A percentile compares a stretch with the other conserved stretches of the same genome.
These are phyloP conservation scores for Coptodon bakossiorum DNA, from an alignment of 2,113 vertebrate genomes.

Conservation along the genomic window DNA sequence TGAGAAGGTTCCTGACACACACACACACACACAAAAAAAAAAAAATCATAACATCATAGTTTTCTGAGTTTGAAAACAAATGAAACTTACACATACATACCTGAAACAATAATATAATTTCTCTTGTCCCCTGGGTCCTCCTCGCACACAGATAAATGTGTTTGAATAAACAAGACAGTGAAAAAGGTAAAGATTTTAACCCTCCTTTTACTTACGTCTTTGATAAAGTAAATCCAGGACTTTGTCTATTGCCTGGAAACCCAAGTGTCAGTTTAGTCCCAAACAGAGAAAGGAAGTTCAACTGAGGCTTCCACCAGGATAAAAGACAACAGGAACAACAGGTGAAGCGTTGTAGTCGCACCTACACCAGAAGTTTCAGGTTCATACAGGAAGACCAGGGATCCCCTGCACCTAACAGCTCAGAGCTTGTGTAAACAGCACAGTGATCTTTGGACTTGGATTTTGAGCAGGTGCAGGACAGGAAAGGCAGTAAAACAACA, in stretches of 20 bases:
- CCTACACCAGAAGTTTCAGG: not conserved
- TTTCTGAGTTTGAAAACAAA: not conserved
- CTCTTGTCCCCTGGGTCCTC: not conserved
- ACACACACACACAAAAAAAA: not conserved
- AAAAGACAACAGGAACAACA: not conserved
- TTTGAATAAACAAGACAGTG: not conserved
- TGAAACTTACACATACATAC: conserved; percentile 30
- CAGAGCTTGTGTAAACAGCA: conserved; percentile 42
- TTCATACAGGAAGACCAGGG: conserved; percentile 5
- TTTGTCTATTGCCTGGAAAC: not conserved
- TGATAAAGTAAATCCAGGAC: not conserved
- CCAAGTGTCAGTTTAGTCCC: not conserved
- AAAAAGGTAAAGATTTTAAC: not conserved
- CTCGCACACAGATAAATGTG: not conserved
- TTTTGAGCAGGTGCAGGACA: not conserved
- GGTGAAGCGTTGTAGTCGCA: not conserved
- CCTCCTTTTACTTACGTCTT: not conserved
- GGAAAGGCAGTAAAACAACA: conserved; percentile 40
- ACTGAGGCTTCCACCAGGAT: not conserved
- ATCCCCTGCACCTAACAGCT: not conserved
- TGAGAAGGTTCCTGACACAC: not conserved
- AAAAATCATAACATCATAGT: not conserved
- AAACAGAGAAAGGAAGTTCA: not conserved
- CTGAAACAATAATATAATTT: not conserved
- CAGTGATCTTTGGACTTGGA: conserved; percentile 65